Base-by-base conservation (phyloP, 2,888 invertebrate species). In the Axea sp. region DNA sequence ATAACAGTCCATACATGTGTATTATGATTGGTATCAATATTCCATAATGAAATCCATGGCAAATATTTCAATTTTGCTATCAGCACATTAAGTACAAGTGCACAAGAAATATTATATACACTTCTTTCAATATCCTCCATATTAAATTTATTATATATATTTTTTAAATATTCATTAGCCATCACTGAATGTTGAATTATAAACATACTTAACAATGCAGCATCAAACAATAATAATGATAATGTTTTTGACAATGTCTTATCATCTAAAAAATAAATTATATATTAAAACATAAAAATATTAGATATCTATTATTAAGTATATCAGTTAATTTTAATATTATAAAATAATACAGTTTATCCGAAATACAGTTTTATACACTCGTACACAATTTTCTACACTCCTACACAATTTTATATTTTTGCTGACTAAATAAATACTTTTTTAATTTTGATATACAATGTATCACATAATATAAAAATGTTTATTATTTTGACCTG, bases 171-270 rank as follows among this genome's bases (percentile, higher is more conserved):
- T 1, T 85, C 83, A 39, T 88, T 88, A 55, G 90, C 90, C 88
- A 92, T 88, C 22, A 90, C 78, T 12, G 91, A 90, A 78, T 92
- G 92, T 82, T 91, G 91, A 2, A 91, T 81, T 64, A 91, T 89
- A 79, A 92, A 92, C 3, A 86, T 76, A 67, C 88, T 88, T 26
- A 91, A 69, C 12, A 90, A 88, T 5, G 87, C 82, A 28, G 89
- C 89, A 76, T 92, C 87, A 11, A 87, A 81, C 30, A 89, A 73
- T 31, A 90, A 77, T 24, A 81, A 81, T 85, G 88, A 87, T 0
- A 90, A 84, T 37, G 88, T 82, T 6, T 88, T 83, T 1, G 88
- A 31, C 3, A 76, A 17, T 5, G 68, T 22, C 39, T 68, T 76
- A 60, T 81, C 78, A 75, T 75, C 80, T 60, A 24, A 41, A 59